Evolutionary conservation across 2,113 vertebrate genomes (phyloP), one percentile per base, ranked within the genome.

Genomic region (Phrynosoma blainvillii): DNA sequence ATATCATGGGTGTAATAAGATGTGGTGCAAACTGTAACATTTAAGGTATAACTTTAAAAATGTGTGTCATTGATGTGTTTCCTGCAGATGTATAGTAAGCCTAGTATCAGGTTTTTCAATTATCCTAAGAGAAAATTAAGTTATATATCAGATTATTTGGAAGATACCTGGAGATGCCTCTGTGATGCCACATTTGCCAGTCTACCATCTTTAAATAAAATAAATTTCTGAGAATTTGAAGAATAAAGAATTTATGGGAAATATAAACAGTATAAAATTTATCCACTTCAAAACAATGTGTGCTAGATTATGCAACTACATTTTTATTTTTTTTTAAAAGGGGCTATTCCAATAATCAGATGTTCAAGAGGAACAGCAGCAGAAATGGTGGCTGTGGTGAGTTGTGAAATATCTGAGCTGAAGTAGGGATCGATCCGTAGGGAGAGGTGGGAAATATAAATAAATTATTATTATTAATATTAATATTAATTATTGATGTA

Each of bases 381-480:
- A 92, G 99, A 99, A 96, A 99, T 99, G 99, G 99, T 99, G 42
- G 98, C 99, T 75, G 97, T 98, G 98, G 99, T 99, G 95, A 98
- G 98, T 84, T 87, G 89, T 62, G 90, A 65, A 93, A 65, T 84
- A 88, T 2, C n/a, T 9, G 20, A 78, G 27, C 47, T 59, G 2
- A 88, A 1, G 86, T 36, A 36, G 36, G 36, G 36, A 36, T 36
- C 36, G 36, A 36, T 36, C 36, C 36, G 36, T 36, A 36, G 36
- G 36, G 1, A 36, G 1, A 36, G 36, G 36, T 1, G 36, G 36
- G 36, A 36, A 36, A 36, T 36, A 36, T 36, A 36, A 36, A 36
- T 36, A 36, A 36, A 36, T 36, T 36, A 36, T n/a, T n/a, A n/a
- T n/a, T 36, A 36, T 1, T 36, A 36, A 2, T 36, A 36, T 1